Conservation (phyloP, 2,888 invertebrate species). For the Sphinx pinastri region DNA sequence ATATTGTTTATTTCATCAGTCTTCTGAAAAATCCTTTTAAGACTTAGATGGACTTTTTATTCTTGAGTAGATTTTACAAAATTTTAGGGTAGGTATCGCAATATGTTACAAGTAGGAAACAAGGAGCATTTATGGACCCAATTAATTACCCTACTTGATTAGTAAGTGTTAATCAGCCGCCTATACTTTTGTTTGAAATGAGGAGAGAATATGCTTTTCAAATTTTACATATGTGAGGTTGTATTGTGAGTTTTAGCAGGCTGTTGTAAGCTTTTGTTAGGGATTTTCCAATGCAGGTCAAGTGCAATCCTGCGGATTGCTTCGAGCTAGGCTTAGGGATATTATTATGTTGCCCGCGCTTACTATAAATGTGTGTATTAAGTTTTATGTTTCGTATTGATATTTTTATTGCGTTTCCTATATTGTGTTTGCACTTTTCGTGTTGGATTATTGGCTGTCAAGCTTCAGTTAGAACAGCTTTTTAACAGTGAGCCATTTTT, state of each 20-base stretch:
- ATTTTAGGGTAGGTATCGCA: no score
- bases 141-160: background rate
- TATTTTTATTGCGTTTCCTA: background rate
- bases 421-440: background rate
- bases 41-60: no score
- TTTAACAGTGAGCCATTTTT: conserved; percentile 2
- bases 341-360: background rate
- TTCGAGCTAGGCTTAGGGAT: conserved; percentile 47
- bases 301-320: conserved; percentile 70
- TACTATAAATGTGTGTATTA: conserved; percentile 21
- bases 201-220: background rate
- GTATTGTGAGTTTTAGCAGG: conserved; percentile 48
- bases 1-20: no score
- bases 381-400: background rate
- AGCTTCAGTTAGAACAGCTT: background rate
- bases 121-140: no score
- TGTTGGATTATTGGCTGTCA: background rate
- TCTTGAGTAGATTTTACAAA: no score
- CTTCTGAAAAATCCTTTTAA: no score
- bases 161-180: background rate
- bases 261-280: conserved; percentile 58
- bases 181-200: background rate
- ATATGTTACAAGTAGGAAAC: no score
- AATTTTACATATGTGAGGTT: conserved; percentile 15
- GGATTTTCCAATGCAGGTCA: conserved; percentile 71